Evolutionary conservation across 2,797 vertebrate species (phyloP).

Genomic region (Avahi laniger): DNA sequence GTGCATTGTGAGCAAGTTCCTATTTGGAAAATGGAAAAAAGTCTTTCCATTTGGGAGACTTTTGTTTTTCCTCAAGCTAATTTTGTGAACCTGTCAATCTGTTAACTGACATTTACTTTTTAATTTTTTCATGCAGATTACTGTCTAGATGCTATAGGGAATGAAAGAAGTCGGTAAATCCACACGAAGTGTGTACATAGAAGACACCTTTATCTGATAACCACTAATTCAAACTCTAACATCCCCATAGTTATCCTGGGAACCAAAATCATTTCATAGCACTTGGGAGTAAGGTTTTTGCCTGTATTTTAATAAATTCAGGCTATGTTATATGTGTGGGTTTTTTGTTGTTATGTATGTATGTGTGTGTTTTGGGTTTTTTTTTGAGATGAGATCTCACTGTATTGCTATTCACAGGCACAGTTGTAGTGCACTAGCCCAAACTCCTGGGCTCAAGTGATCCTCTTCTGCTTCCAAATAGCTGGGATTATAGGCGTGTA

Average conservation of each 20-base stretch:
- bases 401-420: background rate
- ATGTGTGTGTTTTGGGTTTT: background rate
- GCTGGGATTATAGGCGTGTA: background rate
- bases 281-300: background rate
- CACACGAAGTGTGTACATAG: background rate
- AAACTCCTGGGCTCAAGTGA: background rate
- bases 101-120: background rate
- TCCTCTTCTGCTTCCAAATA: background rate
- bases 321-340: background rate
- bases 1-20: background rate
- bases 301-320: background rate
- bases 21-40: background rate
- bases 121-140: background rate
- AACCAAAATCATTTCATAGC: background rate
- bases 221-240: background rate
- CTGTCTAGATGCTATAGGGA: background rate
- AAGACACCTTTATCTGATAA: background rate
- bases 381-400: background rate
- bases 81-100: background rate
- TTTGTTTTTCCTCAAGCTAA: slow-evolving; percentile 11
- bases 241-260: background rate
- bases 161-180: background rate
- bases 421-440: background rate
- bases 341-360: background rate
- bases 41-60: background rate